A percentile compares a stretch with the other conserved stretches of the same genome.
Evolutionary conservation across 2,888 invertebrate species (phyloP).

Genomic region (Zele albiditarsus): DNA sequence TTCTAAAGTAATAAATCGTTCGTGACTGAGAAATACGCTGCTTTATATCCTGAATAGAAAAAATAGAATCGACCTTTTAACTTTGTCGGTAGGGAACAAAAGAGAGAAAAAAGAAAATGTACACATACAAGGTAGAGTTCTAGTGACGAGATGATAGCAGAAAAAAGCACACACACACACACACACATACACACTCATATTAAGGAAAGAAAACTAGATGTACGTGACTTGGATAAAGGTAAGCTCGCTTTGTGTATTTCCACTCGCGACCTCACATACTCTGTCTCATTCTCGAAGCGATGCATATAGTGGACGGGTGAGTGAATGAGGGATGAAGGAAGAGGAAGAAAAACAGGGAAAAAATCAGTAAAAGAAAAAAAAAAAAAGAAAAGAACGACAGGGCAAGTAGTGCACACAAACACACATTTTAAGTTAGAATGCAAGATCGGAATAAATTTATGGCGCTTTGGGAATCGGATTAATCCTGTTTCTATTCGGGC

Average conservation of each 20-base stretch:
- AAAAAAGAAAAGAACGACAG: slow-evolving; percentile 21
- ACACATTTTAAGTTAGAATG: slow-evolving; percentile 54
- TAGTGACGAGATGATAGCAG: slow-evolving; percentile 14
- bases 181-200: slow-evolving; percentile 12
- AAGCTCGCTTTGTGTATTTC: slow-evolving; percentile 55
- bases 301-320: neutral
- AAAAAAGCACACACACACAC: neutral
- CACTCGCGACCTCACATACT: slow-evolving; percentile 46
- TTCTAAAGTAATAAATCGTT: slow-evolving; percentile 26
- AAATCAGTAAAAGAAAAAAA: slow-evolving; percentile 9
- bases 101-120: neutral
- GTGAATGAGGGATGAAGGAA: slow-evolving; percentile 7
- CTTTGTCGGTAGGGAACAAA: slow-evolving; percentile 4
- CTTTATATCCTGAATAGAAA: slow-evolving; percentile 16
- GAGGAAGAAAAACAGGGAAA: slow-evolving; percentile 17
- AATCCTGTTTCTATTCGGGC: slow-evolving; percentile 54
- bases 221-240: slow-evolving; percentile 67
- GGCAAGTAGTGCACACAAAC: slow-evolving; percentile 41
- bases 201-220: slow-evolving; percentile 33
- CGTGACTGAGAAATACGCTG: neutral
- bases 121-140: neutral
- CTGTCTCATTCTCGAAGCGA: slow-evolving; percentile 9
- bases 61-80: slow-evolving; percentile 30
- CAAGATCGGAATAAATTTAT: slow-evolving; percentile 65
- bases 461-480: slow-evolving; percentile 56